Base-by-base conservation (phyloP, 2,888 invertebrate genomes). In the Rhingia campestris region DNA sequence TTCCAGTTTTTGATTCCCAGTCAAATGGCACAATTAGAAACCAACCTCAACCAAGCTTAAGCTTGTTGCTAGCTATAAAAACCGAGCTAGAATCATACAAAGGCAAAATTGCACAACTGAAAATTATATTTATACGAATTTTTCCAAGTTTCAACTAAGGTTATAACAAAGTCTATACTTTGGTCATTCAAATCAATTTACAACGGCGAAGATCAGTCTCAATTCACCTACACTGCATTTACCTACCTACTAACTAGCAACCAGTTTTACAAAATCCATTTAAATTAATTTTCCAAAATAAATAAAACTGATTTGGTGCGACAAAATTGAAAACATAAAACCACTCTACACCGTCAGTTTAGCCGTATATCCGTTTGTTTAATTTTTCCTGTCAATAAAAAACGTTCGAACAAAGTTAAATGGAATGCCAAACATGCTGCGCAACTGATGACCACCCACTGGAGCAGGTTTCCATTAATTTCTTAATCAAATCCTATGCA, bases 401-500 rank as follows among this genome's bases (percentile, higher is more conserved):
- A 22, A 22, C 22, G 22, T 22, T 22, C 41, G 41, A 39, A 41
- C 33, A 35, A 14, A 22, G n/a, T 41, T 4, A 9, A 43, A 54
- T 30, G 35, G 4, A 54, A 61, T 51, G 56, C 41, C 49, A 10
- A 58, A 58, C 56, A 49, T 37, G 67, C 45, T 73, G 72, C 32
- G 37, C 49, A 43, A 58, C 51, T 33, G 32, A 61, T 59, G 82
- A 12, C 82, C 82, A 84, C 84, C 84, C 84, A 84, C 84, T 58
- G 74, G 35, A 80, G 80, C 74, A 14, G 74, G 80, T 80, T 84
- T 59, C 37, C 70, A 73, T 74, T 84, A 70, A 84, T 84, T 80
- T 84, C 84, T 84, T 75, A 80, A 84, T 84, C 84, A 75, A 80
- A 49, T 66, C 58, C 80, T 80, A 51, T 70, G 58, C 70, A 66